A percentile compares a stretch with the other conserved stretches of the same genome.
Conservation (phyloP, 1,140 invertebrate genomes). For the Thaumetopoea pityocampa region DNA sequence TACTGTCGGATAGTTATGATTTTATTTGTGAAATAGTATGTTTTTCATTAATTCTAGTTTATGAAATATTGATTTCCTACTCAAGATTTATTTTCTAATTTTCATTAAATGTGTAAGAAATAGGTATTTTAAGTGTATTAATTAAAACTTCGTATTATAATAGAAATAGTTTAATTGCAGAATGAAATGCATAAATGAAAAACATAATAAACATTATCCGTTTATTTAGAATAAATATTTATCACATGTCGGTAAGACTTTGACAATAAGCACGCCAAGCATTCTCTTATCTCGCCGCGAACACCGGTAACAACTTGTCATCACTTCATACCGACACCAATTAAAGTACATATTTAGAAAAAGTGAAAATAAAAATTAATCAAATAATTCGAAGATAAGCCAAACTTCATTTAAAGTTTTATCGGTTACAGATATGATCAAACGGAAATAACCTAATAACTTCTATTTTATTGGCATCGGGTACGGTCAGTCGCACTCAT, state of each 20-base stretch:
- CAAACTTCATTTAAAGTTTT: no score
- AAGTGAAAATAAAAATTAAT: neutral
- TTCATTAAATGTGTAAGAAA: no score
- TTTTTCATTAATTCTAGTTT: no score
- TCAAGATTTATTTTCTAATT: no score
- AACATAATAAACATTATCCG: conserved; percentile 46
- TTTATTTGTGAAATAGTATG: no score
- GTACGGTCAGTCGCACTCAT: no score
- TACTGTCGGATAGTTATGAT: no score
- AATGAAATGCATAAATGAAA: conserved; percentile 30
- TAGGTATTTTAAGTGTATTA: no score
- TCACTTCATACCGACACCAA: conserved; percentile 17
- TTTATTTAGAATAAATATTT: conserved; percentile 68
- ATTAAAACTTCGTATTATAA: neutral
- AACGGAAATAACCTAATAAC: no score
- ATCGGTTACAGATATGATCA: no score
- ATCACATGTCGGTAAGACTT: conserved; percentile 67
- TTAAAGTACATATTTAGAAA: conserved; percentile 7
- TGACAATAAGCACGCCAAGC: conserved; percentile 59
- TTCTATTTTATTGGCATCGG: no score
- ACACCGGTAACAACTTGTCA: conserved; percentile 22
- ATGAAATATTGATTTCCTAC: no score
- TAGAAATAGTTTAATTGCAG: neutral
- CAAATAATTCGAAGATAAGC: neutral
- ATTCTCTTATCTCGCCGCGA: conserved; percentile 33